Evolutionary conservation across 1,140 invertebrate genomes (phyloP).

Genomic region (Reticulitermes speratus): DNA sequence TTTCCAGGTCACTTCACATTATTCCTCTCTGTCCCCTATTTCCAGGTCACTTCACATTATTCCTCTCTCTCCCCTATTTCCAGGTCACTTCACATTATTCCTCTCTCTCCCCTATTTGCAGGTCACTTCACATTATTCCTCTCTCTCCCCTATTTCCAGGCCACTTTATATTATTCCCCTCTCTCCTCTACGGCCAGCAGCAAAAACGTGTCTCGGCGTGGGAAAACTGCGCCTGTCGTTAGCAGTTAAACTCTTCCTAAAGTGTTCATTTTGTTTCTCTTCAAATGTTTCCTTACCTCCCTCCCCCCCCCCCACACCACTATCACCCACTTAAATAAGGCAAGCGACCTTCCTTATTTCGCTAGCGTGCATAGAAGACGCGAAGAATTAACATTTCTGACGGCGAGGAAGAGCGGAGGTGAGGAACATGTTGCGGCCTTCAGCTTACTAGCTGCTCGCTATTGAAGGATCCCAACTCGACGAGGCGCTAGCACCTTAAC

Average conservation of each 20-base stretch:
- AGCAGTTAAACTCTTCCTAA: background rate
- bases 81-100: too few species aligned
- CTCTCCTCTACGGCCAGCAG: background rate
- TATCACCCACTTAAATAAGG: background rate
- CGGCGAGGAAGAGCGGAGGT: background rate
- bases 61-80: too few species aligned
- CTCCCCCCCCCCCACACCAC: too few species aligned
- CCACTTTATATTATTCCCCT: too few species aligned
- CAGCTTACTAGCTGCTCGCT: too few species aligned
- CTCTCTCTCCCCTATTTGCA: background rate
- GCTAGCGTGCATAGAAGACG: background rate
- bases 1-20: too few species aligned
- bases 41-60: too few species aligned
- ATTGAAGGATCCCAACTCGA: too few species aligned
- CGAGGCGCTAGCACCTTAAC: too few species aligned
- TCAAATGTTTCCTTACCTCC: background rate
- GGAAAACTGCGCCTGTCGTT: background rate
- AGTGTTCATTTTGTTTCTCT: background rate
- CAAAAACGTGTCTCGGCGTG: background rate
- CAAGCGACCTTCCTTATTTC: background rate
- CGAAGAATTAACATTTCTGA: background rate
- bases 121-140: background rate
- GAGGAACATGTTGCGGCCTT: background rate
- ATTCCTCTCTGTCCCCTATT: too few species aligned
- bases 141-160: too few species aligned